These are phyloP conservation scores for Alloscopus bannaensis DNA, from an alignment of 2,888 invertebrate species.

Conservation along the genomic window DNA sequence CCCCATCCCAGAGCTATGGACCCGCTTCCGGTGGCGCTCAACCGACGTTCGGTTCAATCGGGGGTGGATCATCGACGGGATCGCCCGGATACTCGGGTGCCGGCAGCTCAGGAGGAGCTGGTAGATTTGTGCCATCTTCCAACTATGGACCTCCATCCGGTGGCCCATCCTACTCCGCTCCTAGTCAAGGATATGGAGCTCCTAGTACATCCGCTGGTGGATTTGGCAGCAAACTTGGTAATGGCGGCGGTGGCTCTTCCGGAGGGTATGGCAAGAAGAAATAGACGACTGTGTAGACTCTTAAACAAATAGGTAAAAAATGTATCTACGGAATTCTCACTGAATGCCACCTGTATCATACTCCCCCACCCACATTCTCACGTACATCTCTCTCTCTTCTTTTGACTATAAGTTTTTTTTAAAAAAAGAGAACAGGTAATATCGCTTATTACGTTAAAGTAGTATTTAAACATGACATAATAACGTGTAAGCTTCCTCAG, in stretches of 20 bases:
- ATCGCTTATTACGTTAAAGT: constrained; percentile 46
- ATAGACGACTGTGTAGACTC: constrained; percentile 10
- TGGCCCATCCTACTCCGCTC: constrained; percentile 28
- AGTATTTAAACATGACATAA: too few species aligned
- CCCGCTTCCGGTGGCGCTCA: constrained; percentile 32
- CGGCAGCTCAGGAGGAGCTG: constrained; percentile 29
- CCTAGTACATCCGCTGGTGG: constrained; percentile 32
- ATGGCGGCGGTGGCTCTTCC: background rate
- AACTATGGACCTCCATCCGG: constrained; percentile 38
- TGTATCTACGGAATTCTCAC: too few species aligned
- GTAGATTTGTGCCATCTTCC: constrained; percentile 43
- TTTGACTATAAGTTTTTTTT: constrained; percentile 2
- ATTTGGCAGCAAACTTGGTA: constrained; percentile 40
- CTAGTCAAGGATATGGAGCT: constrained; percentile 44
- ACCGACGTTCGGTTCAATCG: constrained; percentile 30
- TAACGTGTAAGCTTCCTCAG: too few species aligned
- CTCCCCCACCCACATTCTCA: background rate
- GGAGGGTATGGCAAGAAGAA: constrained; percentile 60
- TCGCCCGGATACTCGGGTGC: background rate
- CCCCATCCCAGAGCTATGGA: constrained; percentile 53
- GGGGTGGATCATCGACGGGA: constrained; percentile 18
- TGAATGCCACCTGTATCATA: constrained; percentile 10
- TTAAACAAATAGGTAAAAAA: constrained; percentile 5
- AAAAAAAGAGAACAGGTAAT: constrained; percentile 26
- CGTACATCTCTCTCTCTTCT: constrained; percentile 20